Evolutionary conservation across 2,888 invertebrate genomes (phyloP).

Genomic region (Diloba caeruleocephala): DNA sequence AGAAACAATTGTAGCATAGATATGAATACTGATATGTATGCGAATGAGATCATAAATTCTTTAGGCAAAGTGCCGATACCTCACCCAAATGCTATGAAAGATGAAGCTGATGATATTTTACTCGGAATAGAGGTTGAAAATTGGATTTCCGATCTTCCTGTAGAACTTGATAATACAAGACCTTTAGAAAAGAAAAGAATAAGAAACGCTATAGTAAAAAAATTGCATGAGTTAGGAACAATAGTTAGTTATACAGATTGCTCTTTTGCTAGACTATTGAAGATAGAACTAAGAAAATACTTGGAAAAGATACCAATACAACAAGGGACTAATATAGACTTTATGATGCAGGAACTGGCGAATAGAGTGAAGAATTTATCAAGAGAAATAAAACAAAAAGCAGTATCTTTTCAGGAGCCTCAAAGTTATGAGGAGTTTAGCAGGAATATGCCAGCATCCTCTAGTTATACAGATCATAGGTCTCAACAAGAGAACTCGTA

Average conservation of each 20-base stretch:
- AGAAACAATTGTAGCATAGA: conserved; percentile 56
- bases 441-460: conserved; percentile 54
- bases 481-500: too few species aligned
- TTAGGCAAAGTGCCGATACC: conserved; percentile 73
- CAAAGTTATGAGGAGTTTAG: conserved; percentile 60
- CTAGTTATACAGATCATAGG: conserved; percentile 46
- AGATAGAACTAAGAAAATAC: conserved; percentile 60
- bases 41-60: conserved; percentile 63
- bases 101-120: conserved; percentile 73
- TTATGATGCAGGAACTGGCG: conserved; percentile 66
- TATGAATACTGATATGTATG: conserved; percentile 35
- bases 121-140: conserved; percentile 71
- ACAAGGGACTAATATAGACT: conserved; percentile 56
- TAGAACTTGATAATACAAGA: conserved; percentile 53
- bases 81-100: conserved; percentile 59
- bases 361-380: conserved; percentile 66
- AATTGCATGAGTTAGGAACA: conserved; percentile 65
- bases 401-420: conserved; percentile 57
- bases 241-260: conserved; percentile 39
- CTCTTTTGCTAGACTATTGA: conserved; percentile 53
- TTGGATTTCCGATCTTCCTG: conserved; percentile 73
- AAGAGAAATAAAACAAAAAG: conserved; percentile 39
- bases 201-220: conserved; percentile 66
- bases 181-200: conserved; percentile 57
- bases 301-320: conserved; percentile 63